Evolutionary conservation across 2,113 vertebrate genomes (phyloP), one percentile per base, ranked within the genome.

Genomic region (Notarius lentiginosus): DNA sequence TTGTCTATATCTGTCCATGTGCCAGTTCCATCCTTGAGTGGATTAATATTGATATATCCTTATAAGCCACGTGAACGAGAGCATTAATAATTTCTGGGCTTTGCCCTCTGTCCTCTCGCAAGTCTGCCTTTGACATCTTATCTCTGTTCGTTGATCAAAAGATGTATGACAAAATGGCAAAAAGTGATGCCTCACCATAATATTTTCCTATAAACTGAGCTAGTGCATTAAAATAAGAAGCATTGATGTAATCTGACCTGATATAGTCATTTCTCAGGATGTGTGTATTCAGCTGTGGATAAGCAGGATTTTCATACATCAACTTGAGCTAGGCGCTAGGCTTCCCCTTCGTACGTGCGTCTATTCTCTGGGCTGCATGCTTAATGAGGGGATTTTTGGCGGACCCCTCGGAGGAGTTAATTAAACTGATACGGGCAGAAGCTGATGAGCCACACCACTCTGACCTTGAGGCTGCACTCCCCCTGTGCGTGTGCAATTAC

Each of bases 391-490:
- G 90, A 90, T 95, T 94, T 95, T 92, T 93, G 89, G 87, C 79
- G 90, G 92, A 93, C 92, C 92, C 93, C 94, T 95, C 94, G 76
- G 93, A 93, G 95, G 95, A 95, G 95, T 95, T 96, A 95, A 96
- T 96, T 96, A 96, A 96, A 96, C 93, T 95, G 95, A 95, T 94
- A 94, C 91, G 92, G 93, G 93, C 94, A 93, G 90, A 90, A 93
- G 93, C 94, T 95, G 94, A 95, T 94, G 94, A 95, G 94, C 94
- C 94, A 93, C 92, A 93, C 92, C 92, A 92, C 91, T 92, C 91
- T 95, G 94, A 96, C 95, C 95, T 95, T 95, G 94, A 94, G 91
- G 91, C 92, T 92, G 86, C 66, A 84, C 82, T 85, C 86, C 68
- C 91, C 92, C 92, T 91, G 89, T 72, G 84, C 90, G 89, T 90